Percentiles rank a stretch among this genome's conserved stretches.
Conservation (phyloP, 2,797 vertebrate species). For the Micropoecilia bifurca region DNA sequence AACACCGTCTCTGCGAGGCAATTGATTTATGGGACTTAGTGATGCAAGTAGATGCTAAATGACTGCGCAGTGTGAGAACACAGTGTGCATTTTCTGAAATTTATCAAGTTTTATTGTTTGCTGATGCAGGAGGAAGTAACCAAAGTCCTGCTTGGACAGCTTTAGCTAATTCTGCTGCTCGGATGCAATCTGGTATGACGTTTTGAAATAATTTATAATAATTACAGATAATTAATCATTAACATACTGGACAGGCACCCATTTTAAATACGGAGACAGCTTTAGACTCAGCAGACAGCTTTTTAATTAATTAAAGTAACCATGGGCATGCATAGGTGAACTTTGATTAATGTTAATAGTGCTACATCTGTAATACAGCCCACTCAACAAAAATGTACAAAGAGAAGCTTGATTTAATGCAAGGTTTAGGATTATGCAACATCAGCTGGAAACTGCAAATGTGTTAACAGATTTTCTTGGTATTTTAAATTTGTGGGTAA, state of each 20-base stretch:
- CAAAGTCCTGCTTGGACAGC: background rate
- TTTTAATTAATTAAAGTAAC: conserved; percentile 4
- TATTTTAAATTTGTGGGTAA: background rate
- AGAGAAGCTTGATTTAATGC: background rate
- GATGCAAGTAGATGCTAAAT: conserved; percentile 38
- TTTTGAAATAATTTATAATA: background rate
- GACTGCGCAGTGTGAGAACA: conserved; percentile 21
- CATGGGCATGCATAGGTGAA: background rate
- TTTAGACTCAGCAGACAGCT: background rate
- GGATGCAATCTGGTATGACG: background rate
- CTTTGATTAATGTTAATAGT: background rate
- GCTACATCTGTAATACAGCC: background rate
- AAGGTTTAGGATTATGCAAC: background rate
- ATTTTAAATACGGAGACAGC: background rate
- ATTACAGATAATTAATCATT: conserved; percentile 5
- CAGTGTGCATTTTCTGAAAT: conserved; percentile 20
- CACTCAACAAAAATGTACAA: background rate
- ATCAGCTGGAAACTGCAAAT: background rate
- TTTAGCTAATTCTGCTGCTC: background rate
- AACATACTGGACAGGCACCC: background rate
- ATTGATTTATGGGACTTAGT: conserved; percentile 59
- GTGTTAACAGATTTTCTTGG: background rate
- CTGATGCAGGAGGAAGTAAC: conserved; percentile 42
- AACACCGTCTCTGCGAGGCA: conserved; percentile 42
- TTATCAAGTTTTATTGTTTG: background rate